Base-by-base conservation (phyloP, 1,140 invertebrate genomes). In the Macrocentrus cingulum region DNA sequence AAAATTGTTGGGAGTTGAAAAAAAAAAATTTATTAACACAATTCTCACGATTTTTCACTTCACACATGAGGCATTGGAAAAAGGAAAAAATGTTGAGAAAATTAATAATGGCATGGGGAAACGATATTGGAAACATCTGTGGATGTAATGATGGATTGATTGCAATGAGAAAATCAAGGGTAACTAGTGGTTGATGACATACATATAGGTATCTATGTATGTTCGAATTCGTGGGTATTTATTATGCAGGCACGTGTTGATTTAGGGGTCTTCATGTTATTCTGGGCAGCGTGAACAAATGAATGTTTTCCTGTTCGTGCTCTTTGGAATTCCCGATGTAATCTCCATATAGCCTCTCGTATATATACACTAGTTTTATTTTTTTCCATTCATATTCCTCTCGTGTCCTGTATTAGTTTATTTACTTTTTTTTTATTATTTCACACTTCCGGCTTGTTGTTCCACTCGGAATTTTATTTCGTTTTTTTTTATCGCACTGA, bases 221-320 rank as follows among this genome's bases (percentile, higher is more conserved):
- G n/a, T n/a, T n/a, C n/a, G n/a, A n/a, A 56, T 49, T 48, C 37
- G 60, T 52, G 51, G 49, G n/a, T n/a, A n/a, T n/a, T n/a, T n/a
- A 62, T 62, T 66, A 56, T 60, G 59, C 64, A 58, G 57, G 18
- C 29, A 20, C 49, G 48, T 56, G 62, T 62, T 67, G 64, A 67
- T 67, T 67, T 66, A 67, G 59, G n/a, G 59, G 62, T 45, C 57
- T 61, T 57, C 60, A 53, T 57, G 64, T 63, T 60, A 63, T 63
- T 63, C 59, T 54, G 64, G 65, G 56, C 59, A 39, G 56, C 60
- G 59, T 53, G 64, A 66, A 64, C 62, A 62, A 66, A 67, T 60
- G 64, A 64, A 67, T 64, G 66, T 64, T 67, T 66, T 67, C 66
- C 66, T 64, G 66, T 66, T 67, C 61, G 59, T 63, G 57, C 48